Base-by-base conservation (phyloP, 2,888 invertebrate species). In the Torymus texanus region DNA sequence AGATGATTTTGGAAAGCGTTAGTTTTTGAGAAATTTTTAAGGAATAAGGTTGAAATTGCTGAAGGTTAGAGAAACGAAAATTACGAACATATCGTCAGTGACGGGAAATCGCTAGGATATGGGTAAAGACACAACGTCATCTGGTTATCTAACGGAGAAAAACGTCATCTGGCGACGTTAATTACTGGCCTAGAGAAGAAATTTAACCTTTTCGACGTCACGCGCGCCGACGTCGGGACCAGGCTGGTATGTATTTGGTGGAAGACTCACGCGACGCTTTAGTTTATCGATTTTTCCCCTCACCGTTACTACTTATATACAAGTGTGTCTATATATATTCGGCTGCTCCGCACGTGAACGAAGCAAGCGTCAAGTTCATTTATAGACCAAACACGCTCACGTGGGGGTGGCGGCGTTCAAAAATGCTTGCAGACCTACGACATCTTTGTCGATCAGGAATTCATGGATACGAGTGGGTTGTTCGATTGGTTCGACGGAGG, bases 131-230 rank as follows among this genome's bases (percentile, higher is more conserved):
- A 5, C 0, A 29, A 5, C 50, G 24, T 16, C 62, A 24, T 14
- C 24, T 50, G n/a, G 58, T 11, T n/a, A 58, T 58, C 10, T n/a
- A 55, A 24, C 8, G 51, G 21, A 58, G 62, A 62, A 62, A 59
- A 59, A 62, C 71, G 67, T 66, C 58, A 51, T 73, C 66, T 82
- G 14, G 18, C 82, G 82, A 86, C 85, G 4, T 13, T 29, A 29
- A 29, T 29, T 29, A 29, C 29, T 29, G 29, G 3, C 29, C 86
- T 83, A 82, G 80, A 53, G 50, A 73, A 85, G 83, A 84, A 84
- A 82, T 81, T 88, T 87, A 88, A 88, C 88, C 88, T 88, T 87
- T 87, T 84, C 86, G 84, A 89, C 88, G 88, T 89, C 88, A 89
- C 86, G 85, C 85, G 82, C 76, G 84, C 86, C 87, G 86, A 88